Conservation (phyloP, 1,140 invertebrate species). For the Oscheius sp. region DNA sequence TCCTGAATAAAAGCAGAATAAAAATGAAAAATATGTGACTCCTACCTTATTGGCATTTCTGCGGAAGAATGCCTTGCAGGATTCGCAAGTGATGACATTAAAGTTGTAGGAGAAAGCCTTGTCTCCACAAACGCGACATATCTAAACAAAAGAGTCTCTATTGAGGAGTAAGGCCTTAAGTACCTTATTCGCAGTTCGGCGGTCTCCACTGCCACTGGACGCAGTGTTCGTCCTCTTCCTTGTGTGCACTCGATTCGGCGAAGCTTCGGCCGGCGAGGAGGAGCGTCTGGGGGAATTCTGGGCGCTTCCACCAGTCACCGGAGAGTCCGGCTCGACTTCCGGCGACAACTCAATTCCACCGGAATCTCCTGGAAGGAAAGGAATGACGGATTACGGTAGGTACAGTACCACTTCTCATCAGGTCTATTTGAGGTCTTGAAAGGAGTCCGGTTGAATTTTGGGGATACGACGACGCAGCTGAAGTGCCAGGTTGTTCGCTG, state of each 20-base stretch:
- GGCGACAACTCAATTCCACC: background rate
- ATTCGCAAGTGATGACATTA: constrained; percentile 93
- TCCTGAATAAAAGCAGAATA: constrained; percentile 48
- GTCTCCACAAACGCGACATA: constrained; percentile 82
- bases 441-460: background rate
- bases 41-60: constrained; percentile 82
- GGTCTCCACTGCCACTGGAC: constrained; percentile 1
- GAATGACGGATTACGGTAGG: background rate
- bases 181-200: constrained; percentile 44
- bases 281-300: background rate
- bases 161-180: constrained; percentile 55
- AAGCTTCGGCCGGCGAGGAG: background rate
- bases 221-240: constrained; percentile 41
- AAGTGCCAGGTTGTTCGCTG: constrained; percentile 1
- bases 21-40: background rate
- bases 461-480: background rate
- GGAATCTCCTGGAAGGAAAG: background rate
- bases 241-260: background rate
- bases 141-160: constrained; percentile 60
- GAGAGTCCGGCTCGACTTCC: background rate
- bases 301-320: background rate
- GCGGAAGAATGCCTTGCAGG: constrained; percentile 95
- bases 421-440: background rate
- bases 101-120: constrained; percentile 94
- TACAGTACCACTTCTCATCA: background rate